These are phyloP conservation scores for Chelidonichthys spinosus DNA, from an alignment of 2,797 vertebrate genomes.

Conservation along the genomic window DNA sequence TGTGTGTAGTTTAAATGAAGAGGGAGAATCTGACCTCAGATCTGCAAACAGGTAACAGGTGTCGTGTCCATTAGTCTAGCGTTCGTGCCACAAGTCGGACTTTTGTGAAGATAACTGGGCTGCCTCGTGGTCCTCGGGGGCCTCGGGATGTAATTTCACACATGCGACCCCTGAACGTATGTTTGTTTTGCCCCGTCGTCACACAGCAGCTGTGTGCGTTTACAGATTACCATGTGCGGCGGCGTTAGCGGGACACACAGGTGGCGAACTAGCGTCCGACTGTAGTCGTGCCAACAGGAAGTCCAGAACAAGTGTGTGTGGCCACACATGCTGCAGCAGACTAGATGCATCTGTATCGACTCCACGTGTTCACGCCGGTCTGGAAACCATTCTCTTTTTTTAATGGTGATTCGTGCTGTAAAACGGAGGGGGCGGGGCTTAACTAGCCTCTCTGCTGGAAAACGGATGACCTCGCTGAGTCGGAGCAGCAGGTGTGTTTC, in stretches of 20 bases:
- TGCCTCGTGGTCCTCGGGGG: conserved; percentile 35
- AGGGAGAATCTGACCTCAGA: conserved; percentile 13
- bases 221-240: conserved; percentile 56
- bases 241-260: conserved; percentile 49
- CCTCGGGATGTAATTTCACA: conserved; percentile 21
- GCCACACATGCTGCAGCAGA: conserved; percentile 75
- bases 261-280: conserved; percentile 59
- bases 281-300: conserved; percentile 77
- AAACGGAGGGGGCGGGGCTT: conserved; percentile 7
- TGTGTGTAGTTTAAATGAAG: background rate
- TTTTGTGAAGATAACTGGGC: conserved; percentile 43
- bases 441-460: conserved; percentile 37
- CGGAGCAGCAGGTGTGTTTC: conserved; percentile 46
- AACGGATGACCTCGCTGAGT: conserved; percentile 23
- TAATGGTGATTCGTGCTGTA: conserved; percentile 59
- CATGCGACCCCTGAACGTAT: background rate
- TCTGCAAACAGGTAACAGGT: conserved; percentile 52
- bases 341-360: conserved; percentile 42
- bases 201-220: conserved; percentile 64
- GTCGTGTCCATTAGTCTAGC: conserved; percentile 22
- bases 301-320: conserved; percentile 67
- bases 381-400: conserved; percentile 47
- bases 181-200: conserved; percentile 41
- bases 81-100: conserved; percentile 11
- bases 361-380: conserved; percentile 60